phyloP scores from a whole-genome alignment of 2,888 invertebrate species.

The Patella caerulea region DNA sequence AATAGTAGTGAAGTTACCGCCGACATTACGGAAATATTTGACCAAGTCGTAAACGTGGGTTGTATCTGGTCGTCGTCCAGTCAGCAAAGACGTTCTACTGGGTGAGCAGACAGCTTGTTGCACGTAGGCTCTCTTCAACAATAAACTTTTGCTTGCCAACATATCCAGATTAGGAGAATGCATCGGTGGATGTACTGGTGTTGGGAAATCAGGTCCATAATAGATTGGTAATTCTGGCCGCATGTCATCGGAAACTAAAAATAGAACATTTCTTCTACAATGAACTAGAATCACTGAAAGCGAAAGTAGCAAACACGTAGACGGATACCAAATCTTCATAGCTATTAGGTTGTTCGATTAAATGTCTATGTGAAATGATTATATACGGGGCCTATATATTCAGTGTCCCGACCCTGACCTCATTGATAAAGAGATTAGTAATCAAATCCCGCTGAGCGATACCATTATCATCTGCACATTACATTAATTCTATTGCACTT shows the following conservation, averaged over 20 bases:
- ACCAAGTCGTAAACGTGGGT: slow-evolving; percentile 43
- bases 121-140: slow-evolving; percentile 45
- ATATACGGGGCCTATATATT: no score
- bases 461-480: no score
- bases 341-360: no score
- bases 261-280: slow-evolving; percentile 36
- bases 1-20: slow-evolving; percentile 47
- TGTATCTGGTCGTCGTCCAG: slow-evolving; percentile 48
- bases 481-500: no score
- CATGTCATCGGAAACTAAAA: slow-evolving; percentile 43
- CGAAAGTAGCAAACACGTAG: slow-evolving; percentile 9
- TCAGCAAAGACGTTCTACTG: slow-evolving; percentile 44
- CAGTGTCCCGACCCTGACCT: no score
- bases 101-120: slow-evolving; percentile 42
- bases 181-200: slow-evolving; percentile 41
- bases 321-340: no score
- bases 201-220: slow-evolving; percentile 39
- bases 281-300: background rate
- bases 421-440: no score
- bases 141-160: slow-evolving; percentile 42
- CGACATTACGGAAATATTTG: slow-evolving; percentile 39
- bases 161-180: slow-evolving; percentile 48
- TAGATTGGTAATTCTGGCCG: slow-evolving; percentile 45
- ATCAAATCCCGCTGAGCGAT: no score
- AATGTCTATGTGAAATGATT: no score